Base-by-base conservation (phyloP, 2,888 invertebrate genomes). In the Helleia helle region DNA sequence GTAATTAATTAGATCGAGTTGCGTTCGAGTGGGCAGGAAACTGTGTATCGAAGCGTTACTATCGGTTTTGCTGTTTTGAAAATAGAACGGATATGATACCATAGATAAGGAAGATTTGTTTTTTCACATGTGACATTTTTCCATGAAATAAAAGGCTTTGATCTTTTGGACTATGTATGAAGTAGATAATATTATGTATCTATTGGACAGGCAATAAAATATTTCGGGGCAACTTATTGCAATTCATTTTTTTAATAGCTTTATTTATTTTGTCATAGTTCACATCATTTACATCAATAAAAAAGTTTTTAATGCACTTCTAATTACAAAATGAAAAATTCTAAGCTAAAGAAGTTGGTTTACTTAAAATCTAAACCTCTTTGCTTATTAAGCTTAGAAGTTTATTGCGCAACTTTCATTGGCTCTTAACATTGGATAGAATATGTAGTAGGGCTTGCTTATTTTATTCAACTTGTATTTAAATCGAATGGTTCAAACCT, bases 21-120 rank as follows among this genome's bases (percentile, higher is more conserved):
- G 44, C 51, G 49, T 54, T 51, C 47, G 47, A 65, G 63, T 64
- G 59, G 56, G 54, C 24, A 36, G 50, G 56, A 53, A 62, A 58
- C 54, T 53, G 53, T 44, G 54, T 58, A 65, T 58, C 60, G 48
- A 54, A 47, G 65, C 63, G 59, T 62, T 48, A 66, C 68, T 65
- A 65, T 64, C 66, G 39, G 45, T 49, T 22, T 7, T 25, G 39
- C 49, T 29, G 11, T 28, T 38, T 31, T 39, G 38, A 37, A 50
- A 39, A 29, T 43, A 42, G 41, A 40, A 31, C 39, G 24, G 25
- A 31, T 40, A 9, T 26, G 30, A 40, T 30, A 31, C 31, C 11
- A 12, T 4, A 11, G 18, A 12, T 18, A 6, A 22, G 5, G 3
- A 6, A 7, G 3, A 6, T 22, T 22, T 2, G 2, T 22, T 22